Evolutionary conservation across 2,797 vertebrate genomes (phyloP).

Genomic region (Poecilia gillii): DNA sequence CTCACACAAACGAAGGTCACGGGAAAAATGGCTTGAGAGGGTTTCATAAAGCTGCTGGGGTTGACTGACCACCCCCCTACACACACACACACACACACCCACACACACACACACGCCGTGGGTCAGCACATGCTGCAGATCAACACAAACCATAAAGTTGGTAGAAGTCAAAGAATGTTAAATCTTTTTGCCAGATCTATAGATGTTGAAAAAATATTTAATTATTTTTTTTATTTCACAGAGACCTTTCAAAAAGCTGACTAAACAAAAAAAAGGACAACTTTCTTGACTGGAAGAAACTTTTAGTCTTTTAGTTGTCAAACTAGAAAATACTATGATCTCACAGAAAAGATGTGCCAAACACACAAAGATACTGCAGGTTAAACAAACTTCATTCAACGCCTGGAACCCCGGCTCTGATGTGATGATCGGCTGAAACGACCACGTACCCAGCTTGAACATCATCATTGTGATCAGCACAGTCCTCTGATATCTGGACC

Average conservation of each 20-base stretch:
- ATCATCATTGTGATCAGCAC: conserved; percentile 76
- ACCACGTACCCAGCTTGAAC: conserved; percentile 76
- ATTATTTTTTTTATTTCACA: not conserved
- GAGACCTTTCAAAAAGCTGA: not conserved
- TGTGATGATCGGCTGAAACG: not conserved
- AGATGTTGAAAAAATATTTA: not conserved
- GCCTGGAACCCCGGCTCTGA: not conserved
- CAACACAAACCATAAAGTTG: conserved; percentile 9
- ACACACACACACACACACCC: not conserved
- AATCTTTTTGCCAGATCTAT: not conserved
- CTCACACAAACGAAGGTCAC: conserved; percentile 66
- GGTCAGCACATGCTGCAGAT: conserved; percentile 14
- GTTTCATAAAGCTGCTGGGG: conserved; percentile 61
- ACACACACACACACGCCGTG: not conserved
- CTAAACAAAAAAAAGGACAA: not conserved
- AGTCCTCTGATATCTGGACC: conserved; percentile 65
- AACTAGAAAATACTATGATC: not conserved
- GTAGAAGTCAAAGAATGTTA: not conserved
- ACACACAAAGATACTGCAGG: not conserved
- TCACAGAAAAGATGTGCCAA: conserved; percentile 1
- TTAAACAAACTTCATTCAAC: not conserved
- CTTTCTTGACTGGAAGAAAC: not conserved
- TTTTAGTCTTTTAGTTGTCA: not conserved
- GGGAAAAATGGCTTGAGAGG: conserved; percentile 74
- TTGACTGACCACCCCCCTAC: conserved; percentile 7